These are phyloP conservation scores for Plebejus argus DNA, from an alignment of 2,888 invertebrate genomes.

Conservation along the genomic window DNA sequence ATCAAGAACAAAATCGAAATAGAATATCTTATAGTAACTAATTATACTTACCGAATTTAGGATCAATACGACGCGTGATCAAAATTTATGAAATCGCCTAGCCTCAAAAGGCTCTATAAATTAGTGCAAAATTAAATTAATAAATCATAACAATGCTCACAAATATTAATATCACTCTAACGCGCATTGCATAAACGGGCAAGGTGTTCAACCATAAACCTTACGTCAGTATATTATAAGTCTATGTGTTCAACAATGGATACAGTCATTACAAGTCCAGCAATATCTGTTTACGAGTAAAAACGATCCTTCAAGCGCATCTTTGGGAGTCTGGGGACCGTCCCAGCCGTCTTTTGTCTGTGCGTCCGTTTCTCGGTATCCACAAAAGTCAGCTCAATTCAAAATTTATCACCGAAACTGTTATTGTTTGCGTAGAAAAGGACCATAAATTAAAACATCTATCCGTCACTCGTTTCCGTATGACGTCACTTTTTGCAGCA, in stretches of 20 bases:
- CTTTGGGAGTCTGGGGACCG: conserved; percentile 5
- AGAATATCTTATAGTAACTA: no score
- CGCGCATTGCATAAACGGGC: neutral
- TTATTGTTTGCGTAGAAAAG: conserved; percentile 60
- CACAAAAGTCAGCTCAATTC: conserved; percentile 73
- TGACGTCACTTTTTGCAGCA: conserved; percentile 15
- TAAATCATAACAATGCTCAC: neutral
- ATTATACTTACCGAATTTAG: neutral
- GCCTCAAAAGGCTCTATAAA: neutral
- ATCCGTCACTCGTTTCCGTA: conserved; percentile 52
- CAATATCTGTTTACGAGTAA: conserved; percentile 54
- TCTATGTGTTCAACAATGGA: neutral
- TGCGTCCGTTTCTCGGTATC: conserved; percentile 77
- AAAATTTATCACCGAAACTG: conserved; percentile 64
- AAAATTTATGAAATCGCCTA: neutral
- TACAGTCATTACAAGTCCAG: conserved; percentile 53
- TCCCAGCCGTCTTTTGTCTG: conserved; percentile 56
- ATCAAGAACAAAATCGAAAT: neutral
- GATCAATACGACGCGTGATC: neutral
- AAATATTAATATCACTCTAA: neutral
- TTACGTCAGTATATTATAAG: no score
- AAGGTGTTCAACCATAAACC: neutral
- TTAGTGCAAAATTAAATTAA: neutral
- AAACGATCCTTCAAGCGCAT: conserved; percentile 59
- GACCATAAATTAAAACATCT: conserved; percentile 80